phyloP scores from a whole-genome alignment of 2,888 invertebrate species.

The Teleiodes luculella region DNA sequence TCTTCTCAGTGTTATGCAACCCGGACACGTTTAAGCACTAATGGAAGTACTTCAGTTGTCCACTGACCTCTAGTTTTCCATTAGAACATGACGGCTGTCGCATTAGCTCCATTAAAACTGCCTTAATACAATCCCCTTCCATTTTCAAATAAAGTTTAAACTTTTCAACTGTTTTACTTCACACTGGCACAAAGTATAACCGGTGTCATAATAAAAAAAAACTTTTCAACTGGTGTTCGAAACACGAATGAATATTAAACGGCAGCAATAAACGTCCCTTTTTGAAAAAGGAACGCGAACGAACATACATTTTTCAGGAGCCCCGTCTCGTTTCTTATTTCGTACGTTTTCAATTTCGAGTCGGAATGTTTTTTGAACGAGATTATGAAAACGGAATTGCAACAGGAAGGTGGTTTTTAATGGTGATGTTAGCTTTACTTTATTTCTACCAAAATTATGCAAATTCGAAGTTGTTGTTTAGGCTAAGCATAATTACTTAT shows the following conservation, averaged over 20 bases:
- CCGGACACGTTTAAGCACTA: not conserved
- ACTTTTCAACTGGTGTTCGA: slow-evolving; percentile 1
- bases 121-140: not conserved
- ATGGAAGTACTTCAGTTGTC: not conserved
- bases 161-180: no score
- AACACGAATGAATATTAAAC: not conserved
- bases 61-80: not conserved
- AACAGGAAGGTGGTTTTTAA: not conserved
- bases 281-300: not conserved
- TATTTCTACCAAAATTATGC: no score
- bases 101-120: not conserved
- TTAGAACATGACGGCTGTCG: not conserved
- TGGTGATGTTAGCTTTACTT: not conserved
- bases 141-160: not conserved
- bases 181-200: no score
- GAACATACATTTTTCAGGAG: not conserved
- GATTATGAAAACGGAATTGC: slow-evolving; percentile 3
- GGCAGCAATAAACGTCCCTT: not conserved
- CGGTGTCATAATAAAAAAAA: no score
- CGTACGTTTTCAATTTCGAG: not conserved
- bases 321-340: not conserved
- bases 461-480: no score
- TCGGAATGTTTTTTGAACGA: not conserved
- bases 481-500: no score
- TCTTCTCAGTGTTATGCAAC: not conserved